Conservation (phyloP, 2,113 vertebrate genomes). For the Falco punctatus region DNA sequence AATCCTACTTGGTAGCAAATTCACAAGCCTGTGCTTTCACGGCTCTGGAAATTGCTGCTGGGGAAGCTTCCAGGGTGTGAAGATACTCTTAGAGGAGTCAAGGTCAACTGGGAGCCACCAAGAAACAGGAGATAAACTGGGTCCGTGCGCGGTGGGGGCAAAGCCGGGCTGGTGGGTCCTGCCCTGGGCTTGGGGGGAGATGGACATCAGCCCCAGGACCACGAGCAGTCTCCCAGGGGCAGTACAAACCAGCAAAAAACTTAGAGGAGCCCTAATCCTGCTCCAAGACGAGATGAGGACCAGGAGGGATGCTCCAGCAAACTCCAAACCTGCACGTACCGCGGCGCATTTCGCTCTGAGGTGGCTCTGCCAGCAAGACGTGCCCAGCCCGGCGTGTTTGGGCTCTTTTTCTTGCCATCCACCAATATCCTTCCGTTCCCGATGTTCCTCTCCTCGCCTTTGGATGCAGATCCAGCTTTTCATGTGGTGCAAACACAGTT, state of each 20-base stretch:
- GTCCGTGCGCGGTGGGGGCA: neutral
- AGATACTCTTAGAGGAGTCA: neutral
- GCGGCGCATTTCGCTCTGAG: neutral
- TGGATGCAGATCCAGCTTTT: conserved; percentile 20
- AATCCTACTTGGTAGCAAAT: neutral
- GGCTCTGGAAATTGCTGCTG: fast-evolving
- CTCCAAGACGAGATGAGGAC: neutral
- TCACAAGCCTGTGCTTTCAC: neutral
- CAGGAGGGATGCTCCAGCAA: neutral
- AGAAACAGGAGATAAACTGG: neutral
- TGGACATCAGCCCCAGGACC: neutral
- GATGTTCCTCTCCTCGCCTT: neutral
- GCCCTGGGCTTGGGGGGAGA: neutral
- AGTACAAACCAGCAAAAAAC: neutral
- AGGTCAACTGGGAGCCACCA: neutral
- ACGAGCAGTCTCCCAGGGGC: fast-evolving
- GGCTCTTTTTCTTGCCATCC: neutral
- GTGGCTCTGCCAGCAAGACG: neutral
- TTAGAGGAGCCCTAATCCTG: neutral
- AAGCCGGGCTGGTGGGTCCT: neutral
- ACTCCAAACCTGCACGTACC: neutral
- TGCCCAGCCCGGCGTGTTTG: neutral
- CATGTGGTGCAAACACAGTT: conserved; percentile 36
- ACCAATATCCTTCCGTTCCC: conserved; percentile 6
- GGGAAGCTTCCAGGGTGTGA: neutral